Conservation (phyloP, 2,113 vertebrate species). For the Meles meles region DNA sequence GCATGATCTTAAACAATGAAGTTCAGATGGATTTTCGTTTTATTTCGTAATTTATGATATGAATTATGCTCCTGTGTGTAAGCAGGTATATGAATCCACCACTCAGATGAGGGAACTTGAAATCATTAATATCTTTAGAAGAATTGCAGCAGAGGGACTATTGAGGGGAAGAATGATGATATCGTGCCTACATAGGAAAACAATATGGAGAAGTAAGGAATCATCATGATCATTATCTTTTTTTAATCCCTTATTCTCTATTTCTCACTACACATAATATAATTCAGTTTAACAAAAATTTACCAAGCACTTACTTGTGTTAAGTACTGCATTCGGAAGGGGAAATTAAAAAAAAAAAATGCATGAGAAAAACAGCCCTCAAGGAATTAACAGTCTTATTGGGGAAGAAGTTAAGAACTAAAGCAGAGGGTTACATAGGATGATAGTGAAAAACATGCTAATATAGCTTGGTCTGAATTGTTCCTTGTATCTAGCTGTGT, state of each 20-base stretch:
- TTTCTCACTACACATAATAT: neutral
- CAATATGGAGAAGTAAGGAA: neutral
- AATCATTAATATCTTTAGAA: neutral
- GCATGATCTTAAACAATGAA: neutral
- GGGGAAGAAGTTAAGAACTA: neutral
- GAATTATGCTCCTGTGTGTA: neutral
- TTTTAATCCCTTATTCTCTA: neutral
- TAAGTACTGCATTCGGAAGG: neutral
- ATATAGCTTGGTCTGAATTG: neutral
- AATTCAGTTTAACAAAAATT: neutral
- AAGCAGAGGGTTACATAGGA: neutral
- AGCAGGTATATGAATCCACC: neutral
- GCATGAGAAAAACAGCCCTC: neutral
- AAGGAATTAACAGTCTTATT: neutral
- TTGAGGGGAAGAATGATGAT: neutral
- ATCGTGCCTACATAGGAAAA: neutral
- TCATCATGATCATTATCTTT: neutral
- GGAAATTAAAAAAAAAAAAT: neutral
- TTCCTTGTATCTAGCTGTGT: neutral
- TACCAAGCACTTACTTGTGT: neutral
- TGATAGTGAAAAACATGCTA: neutral
- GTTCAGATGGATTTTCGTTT: neutral
- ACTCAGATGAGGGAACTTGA: neutral
- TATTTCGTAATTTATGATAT: neutral
- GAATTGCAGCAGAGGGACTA: neutral